phyloP scores from a whole-genome alignment of 2,888 invertebrate species.

The Hirudinaria manillensis region DNA sequence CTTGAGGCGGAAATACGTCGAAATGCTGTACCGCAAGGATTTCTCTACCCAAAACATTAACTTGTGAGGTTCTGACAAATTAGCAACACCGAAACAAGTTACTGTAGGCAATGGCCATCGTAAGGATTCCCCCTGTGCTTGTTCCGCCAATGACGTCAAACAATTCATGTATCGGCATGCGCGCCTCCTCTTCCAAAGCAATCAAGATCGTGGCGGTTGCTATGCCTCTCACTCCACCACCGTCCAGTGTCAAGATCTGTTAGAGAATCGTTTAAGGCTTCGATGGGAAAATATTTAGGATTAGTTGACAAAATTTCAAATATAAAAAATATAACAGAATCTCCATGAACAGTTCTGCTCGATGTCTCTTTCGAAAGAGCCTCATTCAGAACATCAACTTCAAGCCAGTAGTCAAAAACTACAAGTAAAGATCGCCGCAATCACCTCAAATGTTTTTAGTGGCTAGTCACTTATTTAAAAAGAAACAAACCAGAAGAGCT shows the following conservation, averaged over 20 bases:
- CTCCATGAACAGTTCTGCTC: too few species aligned
- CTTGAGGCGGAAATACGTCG: constrained; percentile 86
- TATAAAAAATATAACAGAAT: not conserved
- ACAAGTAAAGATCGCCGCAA: not conserved
- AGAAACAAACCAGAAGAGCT: not conserved
- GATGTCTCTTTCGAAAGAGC: too few species aligned
- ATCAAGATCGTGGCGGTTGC: constrained; percentile 50
- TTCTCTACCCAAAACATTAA: constrained; percentile 43
- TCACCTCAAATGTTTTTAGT: not conserved
- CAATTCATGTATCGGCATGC: constrained; percentile 68
- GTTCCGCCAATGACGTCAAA: constrained; percentile 95
- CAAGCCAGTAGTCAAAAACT: not conserved
- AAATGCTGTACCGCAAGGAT: constrained; percentile 69
- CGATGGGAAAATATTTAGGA: too few species aligned
- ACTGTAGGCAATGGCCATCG: constrained; percentile 68
- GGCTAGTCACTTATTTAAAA: not conserved
- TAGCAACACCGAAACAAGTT: not conserved
- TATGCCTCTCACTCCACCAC: constrained; percentile 82
- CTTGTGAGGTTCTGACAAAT: not conserved
- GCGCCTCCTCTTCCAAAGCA: constrained; percentile 56
- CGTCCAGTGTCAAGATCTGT: constrained; percentile 73
- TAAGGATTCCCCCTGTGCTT: constrained; percentile 81
- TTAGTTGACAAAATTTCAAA: not conserved
- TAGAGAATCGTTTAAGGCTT: not conserved
- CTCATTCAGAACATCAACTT: not conserved